Percentiles rank a stretch among this genome's conserved stretches.
Evolutionary conservation across 2,888 invertebrate genomes (phyloP).

Genomic region (Patella depressa): DNA sequence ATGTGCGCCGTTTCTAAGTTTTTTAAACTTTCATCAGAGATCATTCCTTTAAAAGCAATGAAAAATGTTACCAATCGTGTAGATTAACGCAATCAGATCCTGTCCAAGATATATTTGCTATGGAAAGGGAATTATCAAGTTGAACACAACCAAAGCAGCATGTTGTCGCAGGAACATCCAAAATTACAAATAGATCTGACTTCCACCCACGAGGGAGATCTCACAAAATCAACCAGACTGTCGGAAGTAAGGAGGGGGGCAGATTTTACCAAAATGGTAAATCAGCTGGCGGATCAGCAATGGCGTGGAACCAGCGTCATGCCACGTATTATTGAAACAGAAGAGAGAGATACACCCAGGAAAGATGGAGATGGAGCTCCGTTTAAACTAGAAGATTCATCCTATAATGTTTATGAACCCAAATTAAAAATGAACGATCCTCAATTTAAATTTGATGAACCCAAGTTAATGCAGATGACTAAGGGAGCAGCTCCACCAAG

Average conservation of each 20-base stretch:
- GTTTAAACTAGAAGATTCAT: background rate
- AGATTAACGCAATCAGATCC: too few relatives aligned
- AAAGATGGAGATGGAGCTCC: background rate
- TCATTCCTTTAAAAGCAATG: too few relatives aligned
- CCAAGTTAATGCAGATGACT: background rate
- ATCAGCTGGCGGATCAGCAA: constrained; percentile 13
- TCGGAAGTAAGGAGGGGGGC: constrained; percentile 14
- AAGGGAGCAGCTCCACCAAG: background rate
- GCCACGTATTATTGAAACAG: constrained; percentile 1
- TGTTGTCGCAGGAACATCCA: too few relatives aligned
- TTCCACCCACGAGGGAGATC: background rate
- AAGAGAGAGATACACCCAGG: background rate
- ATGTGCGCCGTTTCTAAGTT: too few relatives aligned
- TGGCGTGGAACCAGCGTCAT: constrained; percentile 6
- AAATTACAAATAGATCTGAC: too few relatives aligned
- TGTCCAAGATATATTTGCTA: too few relatives aligned
- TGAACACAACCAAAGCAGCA: too few relatives aligned
- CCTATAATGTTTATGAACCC: background rate
- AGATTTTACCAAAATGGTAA: constrained; percentile 10
- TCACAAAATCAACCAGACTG: background rate
- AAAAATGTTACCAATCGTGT: too few relatives aligned
- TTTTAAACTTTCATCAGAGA: too few relatives aligned
- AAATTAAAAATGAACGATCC: background rate
- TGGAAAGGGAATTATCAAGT: too few relatives aligned
- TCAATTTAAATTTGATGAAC: background rate